Percentiles rank a stretch among this genome's conserved stretches.
Conservation (phyloP, 1,140 invertebrate genomes). For the Delia radicum region DNA sequence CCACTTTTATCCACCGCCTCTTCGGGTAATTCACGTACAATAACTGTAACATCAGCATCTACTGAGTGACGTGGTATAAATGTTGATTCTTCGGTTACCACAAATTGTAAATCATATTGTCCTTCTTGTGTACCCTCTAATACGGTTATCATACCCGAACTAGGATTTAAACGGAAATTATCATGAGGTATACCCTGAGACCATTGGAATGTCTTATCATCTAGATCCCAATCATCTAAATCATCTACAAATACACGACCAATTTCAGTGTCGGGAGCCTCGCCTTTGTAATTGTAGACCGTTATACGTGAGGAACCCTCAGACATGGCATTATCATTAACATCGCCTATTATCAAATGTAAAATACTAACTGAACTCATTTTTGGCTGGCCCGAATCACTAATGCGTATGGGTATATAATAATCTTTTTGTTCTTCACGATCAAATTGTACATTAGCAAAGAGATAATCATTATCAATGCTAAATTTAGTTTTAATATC, state of each 20-base stretch:
- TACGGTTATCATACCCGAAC: conserved; percentile 84
- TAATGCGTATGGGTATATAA: conserved; percentile 82
- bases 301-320: conserved; percentile 83
- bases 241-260: conserved; percentile 89
- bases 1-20: conserved; percentile 88
- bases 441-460: conserved; percentile 75
- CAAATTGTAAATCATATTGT: conserved; percentile 69
- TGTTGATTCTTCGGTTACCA: conserved; percentile 67
- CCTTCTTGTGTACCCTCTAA: conserved; percentile 67
- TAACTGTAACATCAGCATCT: conserved; percentile 77
- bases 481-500: conserved; percentile 73
- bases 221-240: conserved; percentile 90
- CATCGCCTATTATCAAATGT: conserved; percentile 85
- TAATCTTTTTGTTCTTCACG: conserved; percentile 87
- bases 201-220: conserved; percentile 83
- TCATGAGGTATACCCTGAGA: conserved; percentile 56
- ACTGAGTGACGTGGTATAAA: conserved; percentile 65
- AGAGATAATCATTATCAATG: conserved; percentile 62
- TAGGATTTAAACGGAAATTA: conserved; percentile 68
- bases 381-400: conserved; percentile 73
- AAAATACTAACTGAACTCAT: conserved; percentile 75
- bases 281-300: conserved; percentile 87
- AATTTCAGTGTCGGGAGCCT: conserved; percentile 74
- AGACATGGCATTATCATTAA: conserved; percentile 84
- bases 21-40: conserved; percentile 81